Percentiles rank a stretch among this genome's conserved stretches.
Evolutionary conservation across 2,113 vertebrate species (phyloP).

Genomic region (Sphaerodactylus townsendi): DNA sequence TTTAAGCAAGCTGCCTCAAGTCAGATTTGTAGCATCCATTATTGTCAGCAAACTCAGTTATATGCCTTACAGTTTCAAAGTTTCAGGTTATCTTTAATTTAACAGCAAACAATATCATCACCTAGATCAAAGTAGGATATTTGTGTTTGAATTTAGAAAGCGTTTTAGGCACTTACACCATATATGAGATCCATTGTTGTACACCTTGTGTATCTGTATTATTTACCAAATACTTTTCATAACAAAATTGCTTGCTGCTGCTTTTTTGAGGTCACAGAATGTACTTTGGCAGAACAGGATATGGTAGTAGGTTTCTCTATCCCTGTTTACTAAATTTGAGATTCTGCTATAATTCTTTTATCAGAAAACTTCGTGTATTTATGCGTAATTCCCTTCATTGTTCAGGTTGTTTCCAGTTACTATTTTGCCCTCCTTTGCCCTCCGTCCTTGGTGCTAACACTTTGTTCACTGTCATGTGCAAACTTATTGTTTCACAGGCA

Average conservation of each 20-base stretch:
- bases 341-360: neutral
- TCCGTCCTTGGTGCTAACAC: neutral
- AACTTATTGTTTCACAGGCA: neutral
- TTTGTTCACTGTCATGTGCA: neutral
- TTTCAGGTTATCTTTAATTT: neutral
- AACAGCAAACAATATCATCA: neutral
- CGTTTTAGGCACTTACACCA: neutral
- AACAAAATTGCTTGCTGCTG: accelerated
- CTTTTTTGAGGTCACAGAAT: neutral
- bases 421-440: neutral
- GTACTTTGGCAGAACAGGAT: neutral
- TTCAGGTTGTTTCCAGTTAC: neutral
- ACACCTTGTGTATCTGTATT: constrained; percentile 15
- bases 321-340: constrained; percentile 8
- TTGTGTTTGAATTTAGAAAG: neutral
- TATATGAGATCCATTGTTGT: neutral
- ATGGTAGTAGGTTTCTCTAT: neutral
- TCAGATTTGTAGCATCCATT: neutral
- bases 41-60: neutral
- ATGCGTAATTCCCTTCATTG: accelerated
- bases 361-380: accelerated
- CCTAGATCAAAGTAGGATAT: neutral
- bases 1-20: neutral
- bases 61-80: neutral
- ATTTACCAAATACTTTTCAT: neutral